phyloP scores from a whole-genome alignment of 2,797 vertebrate genomes.

The Podarcis siculus region DNA sequence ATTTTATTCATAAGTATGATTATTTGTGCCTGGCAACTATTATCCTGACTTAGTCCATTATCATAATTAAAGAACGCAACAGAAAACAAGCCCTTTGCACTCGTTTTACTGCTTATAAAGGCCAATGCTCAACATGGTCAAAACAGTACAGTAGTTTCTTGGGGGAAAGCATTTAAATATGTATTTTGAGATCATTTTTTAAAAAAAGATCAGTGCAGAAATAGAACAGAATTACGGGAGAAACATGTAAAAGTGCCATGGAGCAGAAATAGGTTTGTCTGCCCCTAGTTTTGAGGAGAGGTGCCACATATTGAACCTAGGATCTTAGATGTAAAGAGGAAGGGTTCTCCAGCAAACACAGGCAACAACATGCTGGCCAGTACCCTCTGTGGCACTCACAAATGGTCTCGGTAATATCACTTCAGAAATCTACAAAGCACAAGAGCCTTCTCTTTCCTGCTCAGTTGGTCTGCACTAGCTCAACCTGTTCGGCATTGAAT shows the following conservation, averaged over 20 bases:
- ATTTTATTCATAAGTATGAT: accelerated
- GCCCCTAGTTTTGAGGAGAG: neutral
- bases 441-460: too few relatives aligned
- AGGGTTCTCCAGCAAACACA: too few relatives aligned
- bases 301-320: neutral
- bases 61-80: neutral
- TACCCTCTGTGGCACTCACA: too few relatives aligned
- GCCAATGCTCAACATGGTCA: neutral
- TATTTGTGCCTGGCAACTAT: neutral
- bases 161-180: too few relatives aligned
- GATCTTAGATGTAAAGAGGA: neutral
- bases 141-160: neutral
- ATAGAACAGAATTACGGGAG: neutral
- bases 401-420: too few relatives aligned
- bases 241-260: neutral
- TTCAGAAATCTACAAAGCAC: too few relatives aligned
- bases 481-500: too few relatives aligned
- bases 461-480: too few relatives aligned
- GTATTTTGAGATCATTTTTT: too few relatives aligned
- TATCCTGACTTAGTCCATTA: neutral
- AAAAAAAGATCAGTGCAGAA: neutral
- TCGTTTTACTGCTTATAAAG: neutral
- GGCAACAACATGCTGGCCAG: too few relatives aligned
- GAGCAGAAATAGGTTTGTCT: neutral
- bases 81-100: neutral